phyloP scores from a whole-genome alignment of 2,888 invertebrate genomes.

The Stenotaenia linearis region DNA sequence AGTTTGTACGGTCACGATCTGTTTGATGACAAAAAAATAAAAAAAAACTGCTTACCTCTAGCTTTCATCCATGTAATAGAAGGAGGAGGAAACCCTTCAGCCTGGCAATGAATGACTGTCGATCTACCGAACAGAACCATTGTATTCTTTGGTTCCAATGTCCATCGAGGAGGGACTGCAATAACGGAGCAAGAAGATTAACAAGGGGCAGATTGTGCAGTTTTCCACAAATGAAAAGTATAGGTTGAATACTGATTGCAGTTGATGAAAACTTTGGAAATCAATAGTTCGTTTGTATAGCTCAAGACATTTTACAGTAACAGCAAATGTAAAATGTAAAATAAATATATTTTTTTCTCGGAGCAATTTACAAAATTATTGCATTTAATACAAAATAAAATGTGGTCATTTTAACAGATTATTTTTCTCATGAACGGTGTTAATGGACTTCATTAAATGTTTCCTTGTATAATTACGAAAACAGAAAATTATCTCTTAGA shows the following conservation, averaged over 20 bases:
- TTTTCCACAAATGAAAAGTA: constrained; percentile 15
- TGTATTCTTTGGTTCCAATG: constrained; percentile 73
- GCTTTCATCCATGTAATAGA: constrained; percentile 69
- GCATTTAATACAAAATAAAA: too few species aligned
- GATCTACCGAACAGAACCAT: constrained; percentile 77
- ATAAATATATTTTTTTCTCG: too few species aligned
- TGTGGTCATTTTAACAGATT: too few species aligned
- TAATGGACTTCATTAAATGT: too few species aligned
- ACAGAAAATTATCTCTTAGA: too few species aligned
- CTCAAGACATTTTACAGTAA: too few species aligned
- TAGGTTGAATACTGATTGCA: constrained; percentile 19
- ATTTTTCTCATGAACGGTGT: too few species aligned
- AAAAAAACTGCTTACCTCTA: constrained; percentile 28
- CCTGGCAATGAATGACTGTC: constrained; percentile 78
- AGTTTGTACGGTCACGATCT: too few species aligned
- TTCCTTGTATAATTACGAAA: too few species aligned
- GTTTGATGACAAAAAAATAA: background rate
- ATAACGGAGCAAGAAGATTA: constrained; percentile 10
- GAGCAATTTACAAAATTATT: too few species aligned
- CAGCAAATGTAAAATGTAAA: too few species aligned
- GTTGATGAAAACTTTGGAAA: constrained; percentile 12
- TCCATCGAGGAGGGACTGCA: constrained; percentile 82
- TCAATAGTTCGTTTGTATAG: background rate
- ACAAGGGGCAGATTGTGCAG: constrained; percentile 2
- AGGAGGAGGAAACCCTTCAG: constrained; percentile 86